Conservation (phyloP, 1,140 invertebrate genomes). For the Habropoda laboriosa region DNA sequence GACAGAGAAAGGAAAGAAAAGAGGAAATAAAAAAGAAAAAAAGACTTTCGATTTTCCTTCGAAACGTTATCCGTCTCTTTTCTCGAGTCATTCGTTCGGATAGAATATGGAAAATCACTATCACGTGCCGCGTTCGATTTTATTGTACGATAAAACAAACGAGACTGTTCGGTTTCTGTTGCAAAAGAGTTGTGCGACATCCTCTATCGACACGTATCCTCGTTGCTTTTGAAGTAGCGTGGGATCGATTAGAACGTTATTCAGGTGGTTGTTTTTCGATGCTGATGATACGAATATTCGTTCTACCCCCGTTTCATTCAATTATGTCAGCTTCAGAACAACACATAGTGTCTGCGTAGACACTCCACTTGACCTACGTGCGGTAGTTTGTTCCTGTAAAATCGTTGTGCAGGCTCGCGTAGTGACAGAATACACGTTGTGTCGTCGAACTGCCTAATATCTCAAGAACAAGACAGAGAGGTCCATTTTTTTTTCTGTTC, state of each 20-base stretch:
- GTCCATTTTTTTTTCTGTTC: conserved; percentile 31
- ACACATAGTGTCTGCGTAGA: conserved; percentile 71
- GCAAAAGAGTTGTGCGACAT: neutral
- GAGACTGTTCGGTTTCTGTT: conserved; percentile 1
- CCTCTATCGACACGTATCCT: conserved; percentile 34
- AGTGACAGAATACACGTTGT: conserved; percentile 66
- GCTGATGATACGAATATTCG: conserved; percentile 11
- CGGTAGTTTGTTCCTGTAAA: conserved; percentile 73
- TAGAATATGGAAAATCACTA: neutral
- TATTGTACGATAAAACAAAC: neutral
- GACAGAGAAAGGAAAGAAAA: neutral
- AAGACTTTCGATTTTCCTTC: neutral
- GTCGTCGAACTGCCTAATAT: conserved; percentile 50
- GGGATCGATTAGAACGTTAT: conserved; percentile 32
- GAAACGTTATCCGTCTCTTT: neutral
- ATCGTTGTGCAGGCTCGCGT: conserved; percentile 70
- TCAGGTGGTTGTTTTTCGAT: conserved; percentile 31
- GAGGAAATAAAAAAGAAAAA: neutral
- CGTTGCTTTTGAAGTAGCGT: neutral
- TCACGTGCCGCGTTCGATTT: neutral
- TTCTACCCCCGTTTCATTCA: conserved; percentile 71
- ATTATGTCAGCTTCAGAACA: conserved; percentile 73
- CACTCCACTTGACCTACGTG: conserved; percentile 67
- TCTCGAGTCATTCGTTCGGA: neutral
- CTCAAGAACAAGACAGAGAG: conserved; percentile 47